Conservation (phyloP, 2,113 vertebrate genomes). For the Gallinago undulata region DNA sequence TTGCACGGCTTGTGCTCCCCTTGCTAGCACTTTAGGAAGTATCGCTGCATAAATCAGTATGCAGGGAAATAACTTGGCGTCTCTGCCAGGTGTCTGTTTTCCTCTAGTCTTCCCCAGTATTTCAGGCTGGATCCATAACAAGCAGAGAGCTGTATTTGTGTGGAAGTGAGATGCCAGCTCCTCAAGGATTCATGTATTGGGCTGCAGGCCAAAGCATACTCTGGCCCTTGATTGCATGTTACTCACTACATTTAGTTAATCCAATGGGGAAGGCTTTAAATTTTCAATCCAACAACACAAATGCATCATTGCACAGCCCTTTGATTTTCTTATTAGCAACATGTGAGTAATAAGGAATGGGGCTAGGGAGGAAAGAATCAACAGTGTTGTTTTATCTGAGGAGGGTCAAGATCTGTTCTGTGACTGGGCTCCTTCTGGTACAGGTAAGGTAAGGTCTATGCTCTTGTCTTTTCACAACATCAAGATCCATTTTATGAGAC, state of each 20-base stretch:
- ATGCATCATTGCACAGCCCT: neutral
- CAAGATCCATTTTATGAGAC: neutral
- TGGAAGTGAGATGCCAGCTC: constrained; percentile 2
- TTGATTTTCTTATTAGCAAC: neutral
- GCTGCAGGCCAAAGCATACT: constrained; percentile 14
- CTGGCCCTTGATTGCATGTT: neutral
- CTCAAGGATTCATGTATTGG: constrained; percentile 22
- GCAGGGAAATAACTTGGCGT: neutral
- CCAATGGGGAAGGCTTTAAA: neutral
- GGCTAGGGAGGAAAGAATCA: neutral
- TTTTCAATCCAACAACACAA: neutral
- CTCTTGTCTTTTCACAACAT: neutral
- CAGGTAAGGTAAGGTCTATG: neutral
- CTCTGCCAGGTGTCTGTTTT: constrained; percentile 42
- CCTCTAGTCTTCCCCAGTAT: constrained; percentile 6
- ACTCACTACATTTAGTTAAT: neutral
- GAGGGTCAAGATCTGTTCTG: neutral
- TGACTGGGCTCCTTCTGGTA: neutral
- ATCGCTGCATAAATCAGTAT: constrained; percentile 24
- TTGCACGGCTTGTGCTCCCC: neutral
- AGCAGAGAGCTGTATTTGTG: constrained; percentile 31
- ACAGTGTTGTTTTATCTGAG: neutral
- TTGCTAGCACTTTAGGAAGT: constrained; percentile 31
- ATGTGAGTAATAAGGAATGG: neutral
- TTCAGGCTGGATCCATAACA: neutral